Conservation (phyloP, 2,888 invertebrate genomes). For the Rotaria macrura region DNA sequence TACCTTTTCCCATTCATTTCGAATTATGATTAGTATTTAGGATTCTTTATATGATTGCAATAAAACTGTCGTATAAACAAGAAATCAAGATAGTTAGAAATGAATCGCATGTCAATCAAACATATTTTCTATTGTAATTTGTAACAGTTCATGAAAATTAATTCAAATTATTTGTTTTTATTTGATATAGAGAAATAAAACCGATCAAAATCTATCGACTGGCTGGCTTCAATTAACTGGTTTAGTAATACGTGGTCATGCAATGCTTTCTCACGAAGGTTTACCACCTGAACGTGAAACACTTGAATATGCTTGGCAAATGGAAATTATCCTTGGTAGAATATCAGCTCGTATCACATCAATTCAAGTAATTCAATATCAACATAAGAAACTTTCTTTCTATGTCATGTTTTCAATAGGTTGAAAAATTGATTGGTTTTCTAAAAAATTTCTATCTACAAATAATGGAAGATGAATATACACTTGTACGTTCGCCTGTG, state of each 20-base stretch:
- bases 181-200: slow-evolving; percentile 38
- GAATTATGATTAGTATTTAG: too few species aligned
- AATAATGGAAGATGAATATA: slow-evolving; percentile 30
- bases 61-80: too few species aligned
- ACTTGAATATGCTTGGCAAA: slow-evolving; percentile 31
- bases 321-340: slow-evolving; percentile 32
- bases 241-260: slow-evolving; percentile 72
- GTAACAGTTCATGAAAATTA: too few species aligned
- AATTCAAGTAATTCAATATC: too few species aligned
- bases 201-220: slow-evolving; percentile 42
- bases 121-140: too few species aligned
- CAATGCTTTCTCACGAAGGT: slow-evolving; percentile 70
- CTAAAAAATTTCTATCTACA: background rate
- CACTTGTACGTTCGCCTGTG: slow-evolving; percentile 19
- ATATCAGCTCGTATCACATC: background rate
- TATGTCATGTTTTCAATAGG: background rate
- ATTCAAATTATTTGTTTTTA: too few species aligned
- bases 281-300: slow-evolving; percentile 20
- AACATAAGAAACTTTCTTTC: too few species aligned
- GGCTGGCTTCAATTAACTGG: slow-evolving; percentile 60
- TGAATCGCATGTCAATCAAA: too few species aligned
- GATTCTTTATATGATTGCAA: too few species aligned
- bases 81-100: too few species aligned
- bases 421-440: slow-evolving; percentile 24
- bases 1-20: too few species aligned